Evolutionary conservation across 2,113 vertebrate species (phyloP).

Genomic region (Forbesichthys papilliferus): DNA sequence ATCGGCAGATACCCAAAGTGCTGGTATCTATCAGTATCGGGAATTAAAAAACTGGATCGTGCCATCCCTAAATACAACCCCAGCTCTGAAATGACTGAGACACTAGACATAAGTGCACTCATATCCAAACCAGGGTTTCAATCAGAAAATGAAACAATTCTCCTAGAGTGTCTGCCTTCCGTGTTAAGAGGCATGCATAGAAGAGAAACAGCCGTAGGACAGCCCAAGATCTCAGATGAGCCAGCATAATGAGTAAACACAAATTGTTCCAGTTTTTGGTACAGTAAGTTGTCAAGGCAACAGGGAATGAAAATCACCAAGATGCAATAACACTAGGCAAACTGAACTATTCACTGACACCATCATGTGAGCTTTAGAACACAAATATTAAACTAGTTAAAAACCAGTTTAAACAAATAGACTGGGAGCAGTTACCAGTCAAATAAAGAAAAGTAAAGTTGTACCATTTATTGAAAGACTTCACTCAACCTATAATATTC

Average conservation of each 20-base stretch:
- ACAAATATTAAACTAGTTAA: not conserved
- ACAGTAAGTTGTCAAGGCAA: constrained; percentile 36
- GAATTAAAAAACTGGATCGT: too few relatives aligned
- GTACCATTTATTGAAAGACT: too few relatives aligned
- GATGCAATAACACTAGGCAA: not conserved
- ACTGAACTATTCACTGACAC: not conserved
- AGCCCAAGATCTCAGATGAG: constrained; percentile 26
- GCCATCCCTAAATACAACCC: constrained; percentile 5
- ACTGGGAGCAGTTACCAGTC: too few relatives aligned
- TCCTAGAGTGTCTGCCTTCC: constrained; percentile 36
- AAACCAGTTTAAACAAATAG: too few relatives aligned
- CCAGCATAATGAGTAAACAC: constrained; percentile 30
- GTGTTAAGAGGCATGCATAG: constrained; percentile 25
- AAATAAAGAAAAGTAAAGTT: too few relatives aligned
- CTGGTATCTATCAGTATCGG: too few relatives aligned
- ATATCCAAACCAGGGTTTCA: constrained; percentile 36
- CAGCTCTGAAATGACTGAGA: constrained; percentile 33
- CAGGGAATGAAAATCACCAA: constrained; percentile 13
- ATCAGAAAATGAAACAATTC: constrained; percentile 47
- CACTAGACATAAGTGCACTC: constrained; percentile 41
- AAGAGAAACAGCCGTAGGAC: constrained; percentile 38
- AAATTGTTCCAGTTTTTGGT: constrained; percentile 22
- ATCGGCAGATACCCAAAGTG: too few relatives aligned
- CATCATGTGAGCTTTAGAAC: not conserved
- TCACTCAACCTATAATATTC: too few relatives aligned